Conservation (phyloP, 2,797 vertebrate species). For the Liparis tanakae region DNA sequence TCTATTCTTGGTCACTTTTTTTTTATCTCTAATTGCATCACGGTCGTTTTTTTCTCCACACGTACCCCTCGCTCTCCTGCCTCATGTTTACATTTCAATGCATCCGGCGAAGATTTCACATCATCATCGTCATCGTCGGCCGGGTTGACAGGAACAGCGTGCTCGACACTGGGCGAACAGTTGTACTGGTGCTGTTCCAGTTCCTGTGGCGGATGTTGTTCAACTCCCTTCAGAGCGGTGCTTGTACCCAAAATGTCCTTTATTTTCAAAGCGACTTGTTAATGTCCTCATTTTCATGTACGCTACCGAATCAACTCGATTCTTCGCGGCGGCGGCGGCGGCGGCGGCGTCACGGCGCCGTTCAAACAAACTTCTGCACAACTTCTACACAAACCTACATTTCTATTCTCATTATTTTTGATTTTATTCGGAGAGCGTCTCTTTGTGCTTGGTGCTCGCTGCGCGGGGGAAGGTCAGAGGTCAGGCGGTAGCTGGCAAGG, state of each 20-base stretch:
- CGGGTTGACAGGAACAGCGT: conserved; percentile 62
- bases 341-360: too few relatives aligned
- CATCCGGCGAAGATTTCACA: conserved; percentile 33
- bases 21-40: conserved; percentile 36
- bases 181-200: conserved; percentile 48
- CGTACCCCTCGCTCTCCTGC: conserved; percentile 10
- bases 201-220: conserved; percentile 58
- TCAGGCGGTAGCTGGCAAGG: conserved; percentile 60
- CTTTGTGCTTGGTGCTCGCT: conserved; percentile 48
- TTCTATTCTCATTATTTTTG: conserved; percentile 56
- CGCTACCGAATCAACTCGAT: conserved; percentile 51
- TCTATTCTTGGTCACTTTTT: conserved; percentile 32
- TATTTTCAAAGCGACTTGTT: conserved; percentile 65
- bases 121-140: conserved; percentile 32
- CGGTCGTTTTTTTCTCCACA: conserved; percentile 32
- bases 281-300: conserved; percentile 61
- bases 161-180: conserved; percentile 51
- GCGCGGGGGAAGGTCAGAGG: conserved; percentile 60
- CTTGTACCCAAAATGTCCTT: conserved; percentile 46
- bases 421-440: conserved; percentile 48
- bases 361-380: conserved; percentile 65
- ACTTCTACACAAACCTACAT: conserved; percentile 59
- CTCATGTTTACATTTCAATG: conserved; percentile 47
- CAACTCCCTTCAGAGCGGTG: conserved; percentile 44
- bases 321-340: conserved; percentile 38